Conservation (phyloP, 2,888 invertebrate species). For the Trichogramma evanescens region DNA sequence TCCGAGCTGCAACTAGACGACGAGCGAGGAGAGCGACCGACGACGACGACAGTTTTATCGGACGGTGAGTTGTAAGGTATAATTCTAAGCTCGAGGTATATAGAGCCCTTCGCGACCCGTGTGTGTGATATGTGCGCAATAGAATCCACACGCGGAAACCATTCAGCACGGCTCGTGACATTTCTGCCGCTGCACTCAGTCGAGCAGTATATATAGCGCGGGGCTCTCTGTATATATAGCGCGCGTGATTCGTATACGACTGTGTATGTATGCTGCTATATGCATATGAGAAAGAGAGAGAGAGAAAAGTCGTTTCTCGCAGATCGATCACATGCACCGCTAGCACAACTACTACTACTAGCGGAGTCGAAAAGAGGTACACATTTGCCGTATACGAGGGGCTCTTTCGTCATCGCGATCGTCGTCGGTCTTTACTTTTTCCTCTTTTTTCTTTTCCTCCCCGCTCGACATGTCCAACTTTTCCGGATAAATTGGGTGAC, state of each 20-base stretch:
- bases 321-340: too few relatives aligned
- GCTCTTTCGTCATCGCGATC: background rate
- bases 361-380: background rate
- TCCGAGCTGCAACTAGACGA: background rate
- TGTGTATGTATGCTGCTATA: background rate
- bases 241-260: too few relatives aligned
- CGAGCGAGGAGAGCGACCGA: background rate
- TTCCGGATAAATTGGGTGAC: slow-evolving; percentile 17
- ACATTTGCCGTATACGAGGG: background rate
- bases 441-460: too few relatives aligned
- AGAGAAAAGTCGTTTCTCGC: too few relatives aligned
- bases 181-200: slow-evolving; percentile 2
- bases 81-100: background rate
- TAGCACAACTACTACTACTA: too few relatives aligned
- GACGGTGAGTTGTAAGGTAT: too few relatives aligned
- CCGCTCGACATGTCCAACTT: background rate
- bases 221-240: slow-evolving; percentile 5
- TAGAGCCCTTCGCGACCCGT: background rate
- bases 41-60: slow-evolving; percentile 10
- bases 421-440: too few relatives aligned
- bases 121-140: too few relatives aligned
- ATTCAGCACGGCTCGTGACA: slow-evolving; percentile 10
- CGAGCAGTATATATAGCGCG: slow-evolving; percentile 10
- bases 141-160: slow-evolving; percentile 9
- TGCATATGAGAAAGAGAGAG: too few relatives aligned